Evolutionary conservation across 2,797 vertebrate genomes (phyloP), one percentile per base, ranked within the genome.

Genomic region (Amazonetta brasiliensis): DNA sequence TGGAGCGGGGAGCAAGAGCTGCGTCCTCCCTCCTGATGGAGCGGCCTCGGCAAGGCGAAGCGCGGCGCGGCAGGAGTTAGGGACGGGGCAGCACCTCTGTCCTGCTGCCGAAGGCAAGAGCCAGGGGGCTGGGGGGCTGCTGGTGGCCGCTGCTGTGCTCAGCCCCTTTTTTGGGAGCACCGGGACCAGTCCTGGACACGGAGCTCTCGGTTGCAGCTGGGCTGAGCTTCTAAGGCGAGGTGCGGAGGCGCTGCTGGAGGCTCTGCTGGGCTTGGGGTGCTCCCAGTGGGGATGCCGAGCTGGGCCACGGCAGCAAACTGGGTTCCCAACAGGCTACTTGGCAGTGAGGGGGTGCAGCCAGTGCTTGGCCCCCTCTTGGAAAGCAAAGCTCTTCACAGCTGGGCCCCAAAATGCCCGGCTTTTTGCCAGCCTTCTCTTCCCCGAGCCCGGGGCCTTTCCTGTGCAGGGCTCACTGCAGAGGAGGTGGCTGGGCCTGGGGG

Each of bases 31-130:
- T 26, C 59, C 63, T 6, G 21, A 16, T 50, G 23, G 30, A 62
- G 55, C 2, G 10, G 15, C 13, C 22, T 25, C 12, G 18, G 31
- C 22, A 3, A 28, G 23, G 39, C 12, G 10, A n/a, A 68, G 77
- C 26, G 3, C 12, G 1, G 12, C 0, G 9, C 0, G 1, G 22
- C 3, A 2, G 46, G 41, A 50, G 18, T 2, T 0, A 15, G 17
- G 6, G 58, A 8, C 19, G 4, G 1, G 0, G 48, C 48, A n/a
- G n/a, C 0, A 0, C 0, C 1, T 11, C 35, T 0, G 4, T 68
- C 71, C 66, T 43, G 28, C 39, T 33, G 4, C 9, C 5, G 13
- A 2, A 17, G 64, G 41, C 9, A 21, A 39, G 35, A 66, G 52
- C 0, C 0, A 11, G 23, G 37, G 25, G 16, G 39, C 33, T 0